Evolutionary conservation across 2,113 vertebrate species (phyloP).

Genomic region (Litocranius walleri): DNA sequence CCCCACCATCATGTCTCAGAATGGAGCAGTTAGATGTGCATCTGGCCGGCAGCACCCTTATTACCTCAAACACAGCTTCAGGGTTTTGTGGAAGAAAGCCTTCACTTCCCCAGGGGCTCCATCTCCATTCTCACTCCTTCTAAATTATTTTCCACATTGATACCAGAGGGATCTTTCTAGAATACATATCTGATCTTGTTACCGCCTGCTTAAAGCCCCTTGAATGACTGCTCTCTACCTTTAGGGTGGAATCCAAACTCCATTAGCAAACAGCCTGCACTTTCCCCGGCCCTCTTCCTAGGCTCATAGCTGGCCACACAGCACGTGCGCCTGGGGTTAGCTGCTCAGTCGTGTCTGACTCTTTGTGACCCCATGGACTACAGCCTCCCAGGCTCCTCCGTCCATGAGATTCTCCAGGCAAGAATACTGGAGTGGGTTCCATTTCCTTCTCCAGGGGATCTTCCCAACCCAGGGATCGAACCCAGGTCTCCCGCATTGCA

Average conservation of each 20-base stretch:
- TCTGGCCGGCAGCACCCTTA: neutral
- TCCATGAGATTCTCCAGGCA: neutral
- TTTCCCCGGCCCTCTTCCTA: neutral
- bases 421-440: neutral
- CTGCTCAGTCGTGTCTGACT: neutral
- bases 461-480: neutral
- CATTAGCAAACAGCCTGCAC: neutral
- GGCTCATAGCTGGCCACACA: neutral
- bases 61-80: neutral
- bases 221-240: neutral
- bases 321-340: neutral
- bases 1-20: neutral
- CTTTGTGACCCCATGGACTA: neutral
- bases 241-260: neutral
- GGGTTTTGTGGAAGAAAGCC: neutral
- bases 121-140: neutral
- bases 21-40: neutral
- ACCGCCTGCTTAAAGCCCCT: neutral
- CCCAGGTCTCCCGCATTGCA: fast-evolving
- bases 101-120: neutral
- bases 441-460: neutral
- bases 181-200: neutral
- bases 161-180: neutral
- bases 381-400: neutral
- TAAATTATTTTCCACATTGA: neutral